Evolutionary conservation across 2,797 vertebrate species (phyloP), one percentile per base, ranked within the genome.

Genomic region (Falco cherrug): DNA sequence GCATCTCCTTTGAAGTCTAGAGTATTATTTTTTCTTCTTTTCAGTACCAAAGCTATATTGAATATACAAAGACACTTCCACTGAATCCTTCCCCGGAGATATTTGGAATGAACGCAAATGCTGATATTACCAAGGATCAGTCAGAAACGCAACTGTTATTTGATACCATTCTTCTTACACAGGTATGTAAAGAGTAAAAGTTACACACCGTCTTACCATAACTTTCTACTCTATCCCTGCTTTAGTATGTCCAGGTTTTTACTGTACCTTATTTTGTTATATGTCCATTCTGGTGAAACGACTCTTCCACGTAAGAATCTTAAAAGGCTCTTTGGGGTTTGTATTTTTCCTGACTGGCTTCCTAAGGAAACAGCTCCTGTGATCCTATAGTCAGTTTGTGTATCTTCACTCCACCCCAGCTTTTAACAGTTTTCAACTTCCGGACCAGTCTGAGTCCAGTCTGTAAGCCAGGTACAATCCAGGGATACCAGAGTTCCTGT

Each of bases 101-200:
- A 79, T 99, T 98, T 89, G 99, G 98, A 76, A 99, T 99, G 99
- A 99, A 99, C 2, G 94, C 98, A 96, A 99, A 99, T 41, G 98
- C 99, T 10, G 99, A 98, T 91, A 98, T 99, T 97, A 98, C 98
- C 67, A 99, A 99, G 93, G 99, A 98, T 97, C 98, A 99, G 96
- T 96, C 98, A 11, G 99, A 99, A 98, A 99, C 98, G 0, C 98
- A 99, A n/a, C 97, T 98, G 57, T 93, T 99, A 47, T 98, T 99
- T 56, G 98, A 99, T 91, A 99, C 97, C 95, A 98, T 99, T 94
- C 97, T 99, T 89, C 99, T 99, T 16, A 99, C 98, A 13, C 98
- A 99, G 98, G 98, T 99, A 97, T 70, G 74, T 67, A 63, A 20
- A 16, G n/a, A 24, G 17, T n/a, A 15, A 33, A 41, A 41, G 37